Evolutionary conservation across 2,888 invertebrate genomes (phyloP), one percentile per base, ranked within the genome.

Genomic region (Ophioninae sp.): DNA sequence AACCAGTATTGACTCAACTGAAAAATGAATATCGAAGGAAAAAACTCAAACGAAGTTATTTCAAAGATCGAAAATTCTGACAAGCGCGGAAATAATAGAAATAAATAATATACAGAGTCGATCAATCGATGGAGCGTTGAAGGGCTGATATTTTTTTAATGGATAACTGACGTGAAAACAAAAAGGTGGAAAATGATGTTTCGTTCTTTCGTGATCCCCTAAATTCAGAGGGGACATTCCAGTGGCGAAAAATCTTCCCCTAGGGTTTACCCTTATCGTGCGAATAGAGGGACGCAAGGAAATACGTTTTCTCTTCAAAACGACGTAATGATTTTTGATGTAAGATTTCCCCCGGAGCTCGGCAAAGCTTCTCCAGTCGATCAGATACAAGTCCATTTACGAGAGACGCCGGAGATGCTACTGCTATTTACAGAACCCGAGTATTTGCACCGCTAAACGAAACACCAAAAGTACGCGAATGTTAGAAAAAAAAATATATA

Each of bases 401-500:
- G 13, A 17, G 13, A 50, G 13, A 59, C 17, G 72, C 50, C 79
- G 79, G 74, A 76, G 78, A 70, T 76, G 69, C 74, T 83, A 64
- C 82, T 77, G 82, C 82, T 83, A 81, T 83, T 83, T 83, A 81
- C 83, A 78, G 81, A 81, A 30, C 39, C 30, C 81, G 74, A 77
- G 77, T 73, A 83, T 82, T 83, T 84, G 79, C 81, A 78, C 79
- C 69, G 74, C 74, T 79, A 70, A 81, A 84, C 74, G 84, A 86
- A 85, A 81, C 83, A 82, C 79, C 74, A 83, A 81, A 79, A 74
- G 77, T 77, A 69, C 56, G 57, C 62, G 20, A 17, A 78, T 56
- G 62, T 70, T 41, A 61, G 13, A 39, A 56, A 30, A 17, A 62
- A 44, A 30, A 30, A 30, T 30, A 30, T 30, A 30, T 30, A 30